phyloP scores from a whole-genome alignment of 1,140 invertebrate species.

The Megalonaias nervosa region DNA sequence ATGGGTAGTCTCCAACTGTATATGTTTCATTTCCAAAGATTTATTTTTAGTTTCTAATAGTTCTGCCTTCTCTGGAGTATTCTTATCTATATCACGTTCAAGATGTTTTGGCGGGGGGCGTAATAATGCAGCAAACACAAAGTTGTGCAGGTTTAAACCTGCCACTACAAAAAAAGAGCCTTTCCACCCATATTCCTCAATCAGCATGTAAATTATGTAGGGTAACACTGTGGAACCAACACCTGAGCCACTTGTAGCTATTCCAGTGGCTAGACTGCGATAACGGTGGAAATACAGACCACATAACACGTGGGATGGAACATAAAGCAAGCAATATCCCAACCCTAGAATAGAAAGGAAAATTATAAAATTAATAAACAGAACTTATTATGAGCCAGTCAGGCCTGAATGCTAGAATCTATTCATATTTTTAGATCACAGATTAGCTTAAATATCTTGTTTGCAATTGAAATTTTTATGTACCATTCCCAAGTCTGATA shows the following conservation, averaged over 20 bases:
- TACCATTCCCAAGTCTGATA: no score
- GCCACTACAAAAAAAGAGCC: conserved; percentile 87
- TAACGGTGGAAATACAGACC: conserved; percentile 94
- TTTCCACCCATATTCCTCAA: conserved; percentile 82
- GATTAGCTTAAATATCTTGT: no score
- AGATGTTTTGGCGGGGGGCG: conserved; percentile 35
- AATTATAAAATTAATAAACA: not conserved
- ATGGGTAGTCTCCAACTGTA: no score
- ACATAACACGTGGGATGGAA: conserved; percentile 61
- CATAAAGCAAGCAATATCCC: conserved; percentile 54
- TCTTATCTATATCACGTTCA: conserved; percentile 1
- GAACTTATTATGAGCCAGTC: no score
- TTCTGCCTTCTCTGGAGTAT: not conserved
- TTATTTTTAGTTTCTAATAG: no score
- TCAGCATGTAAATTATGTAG: conserved; percentile 77
- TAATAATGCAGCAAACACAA: conserved; percentile 52
- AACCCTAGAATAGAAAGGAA: conserved; percentile 45
- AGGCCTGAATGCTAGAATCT: no score
- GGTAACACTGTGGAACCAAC: conserved; percentile 85
- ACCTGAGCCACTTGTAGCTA: conserved; percentile 94
- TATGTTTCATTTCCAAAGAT: no score
- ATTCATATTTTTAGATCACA: no score
- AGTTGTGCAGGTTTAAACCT: conserved; percentile 83
- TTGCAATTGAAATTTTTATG: no score
- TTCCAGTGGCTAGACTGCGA: conserved; percentile 89